phyloP scores from a whole-genome alignment of 2,113 vertebrate genomes.

The Leucosticte australis region DNA sequence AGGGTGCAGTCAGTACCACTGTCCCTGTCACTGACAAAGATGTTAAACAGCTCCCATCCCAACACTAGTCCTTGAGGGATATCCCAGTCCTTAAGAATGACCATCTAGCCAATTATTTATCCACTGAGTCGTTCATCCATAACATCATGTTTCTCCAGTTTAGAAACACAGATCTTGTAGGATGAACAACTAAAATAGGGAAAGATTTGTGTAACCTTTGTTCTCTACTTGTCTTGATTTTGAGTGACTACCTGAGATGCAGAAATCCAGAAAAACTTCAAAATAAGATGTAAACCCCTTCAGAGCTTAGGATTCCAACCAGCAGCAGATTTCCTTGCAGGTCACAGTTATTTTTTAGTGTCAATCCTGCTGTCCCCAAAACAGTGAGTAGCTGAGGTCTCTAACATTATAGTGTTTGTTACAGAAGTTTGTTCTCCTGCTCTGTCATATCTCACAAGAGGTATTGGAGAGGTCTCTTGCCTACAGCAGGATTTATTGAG shows the following conservation, averaged over 20 bases:
- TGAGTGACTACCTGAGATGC: background rate
- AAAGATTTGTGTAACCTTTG: background rate
- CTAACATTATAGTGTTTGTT: background rate
- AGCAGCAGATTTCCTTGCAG: background rate
- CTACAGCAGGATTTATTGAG: background rate
- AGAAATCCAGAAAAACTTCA: background rate
- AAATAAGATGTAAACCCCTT: background rate
- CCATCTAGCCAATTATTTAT: background rate
- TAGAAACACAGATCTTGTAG: background rate
- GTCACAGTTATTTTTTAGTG: background rate
- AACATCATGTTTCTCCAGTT: background rate
- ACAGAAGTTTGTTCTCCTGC: background rate
- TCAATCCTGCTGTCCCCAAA: background rate
- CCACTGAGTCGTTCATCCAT: background rate
- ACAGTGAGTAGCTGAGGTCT: background rate
- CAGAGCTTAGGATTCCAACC: background rate
- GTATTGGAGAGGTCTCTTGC: background rate
- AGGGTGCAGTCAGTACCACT: background rate
- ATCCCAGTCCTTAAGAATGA: background rate
- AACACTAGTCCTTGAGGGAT: background rate
- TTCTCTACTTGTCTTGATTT: background rate
- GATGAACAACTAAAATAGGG: background rate
- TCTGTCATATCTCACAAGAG: background rate
- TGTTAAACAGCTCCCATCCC: background rate
- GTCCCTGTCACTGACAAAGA: accelerated